Evolutionary conservation across 1,140 invertebrate genomes (phyloP).

Genomic region (Heliconius nattereri): DNA sequence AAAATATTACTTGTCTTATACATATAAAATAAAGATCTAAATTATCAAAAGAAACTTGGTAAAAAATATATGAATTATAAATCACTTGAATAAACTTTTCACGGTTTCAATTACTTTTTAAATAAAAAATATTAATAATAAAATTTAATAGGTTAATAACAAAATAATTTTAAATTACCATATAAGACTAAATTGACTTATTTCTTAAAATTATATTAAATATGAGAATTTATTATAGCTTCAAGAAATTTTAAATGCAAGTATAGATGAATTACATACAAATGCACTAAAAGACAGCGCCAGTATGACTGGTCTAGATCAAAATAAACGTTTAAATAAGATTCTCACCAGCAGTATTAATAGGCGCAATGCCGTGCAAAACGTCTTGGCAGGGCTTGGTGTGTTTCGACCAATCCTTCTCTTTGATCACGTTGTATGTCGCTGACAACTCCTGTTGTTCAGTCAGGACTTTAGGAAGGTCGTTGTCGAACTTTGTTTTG

Average conservation of each 20-base stretch:
- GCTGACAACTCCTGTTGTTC: constrained; percentile 52
- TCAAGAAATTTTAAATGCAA: background rate
- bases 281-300: background rate
- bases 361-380: constrained; percentile 74
- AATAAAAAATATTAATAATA: no score
- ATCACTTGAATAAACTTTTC: no score
- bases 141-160: no score
- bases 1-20: no score
- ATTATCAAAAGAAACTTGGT: no score
- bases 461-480: constrained; percentile 43
- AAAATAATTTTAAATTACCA: no score
- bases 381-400: constrained; percentile 86
- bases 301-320: background rate
- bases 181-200: no score
- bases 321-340: background rate
- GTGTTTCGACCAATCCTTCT: constrained; percentile 84
- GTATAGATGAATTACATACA: background rate
- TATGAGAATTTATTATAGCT: no score
- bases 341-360: constrained; percentile 65
- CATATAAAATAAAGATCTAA: no score
- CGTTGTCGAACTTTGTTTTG: constrained; percentile 51
- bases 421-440: constrained; percentile 61
- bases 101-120: no score
- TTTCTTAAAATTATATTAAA: no score
- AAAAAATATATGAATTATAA: no score